Evolutionary conservation across 2,888 invertebrate genomes (phyloP).

Genomic region (Malthinus seriepunctatus): DNA sequence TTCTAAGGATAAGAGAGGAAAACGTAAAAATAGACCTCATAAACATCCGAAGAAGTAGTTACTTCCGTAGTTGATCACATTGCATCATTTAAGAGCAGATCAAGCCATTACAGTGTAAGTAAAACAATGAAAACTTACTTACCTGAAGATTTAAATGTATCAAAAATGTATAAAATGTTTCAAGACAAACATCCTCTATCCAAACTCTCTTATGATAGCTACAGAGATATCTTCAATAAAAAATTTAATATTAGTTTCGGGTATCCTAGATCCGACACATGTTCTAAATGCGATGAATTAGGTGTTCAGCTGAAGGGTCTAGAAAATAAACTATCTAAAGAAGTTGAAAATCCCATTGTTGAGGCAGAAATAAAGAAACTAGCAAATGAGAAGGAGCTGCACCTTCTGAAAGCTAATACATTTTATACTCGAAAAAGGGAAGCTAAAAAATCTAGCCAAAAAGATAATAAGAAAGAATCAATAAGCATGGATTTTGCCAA

Average conservation of each 20-base stretch:
- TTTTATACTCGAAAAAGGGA: background rate
- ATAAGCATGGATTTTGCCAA: background rate
- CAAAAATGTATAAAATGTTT: conserved; percentile 16
- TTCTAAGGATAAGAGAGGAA: background rate
- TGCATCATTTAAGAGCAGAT: conserved; percentile 11
- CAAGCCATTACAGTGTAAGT: conserved; percentile 19
- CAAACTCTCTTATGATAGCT: conserved; percentile 23
- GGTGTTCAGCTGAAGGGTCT: background rate
- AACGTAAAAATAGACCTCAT: background rate
- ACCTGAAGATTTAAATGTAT: conserved; percentile 23
- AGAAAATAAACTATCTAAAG: too few relatives aligned
- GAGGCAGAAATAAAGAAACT: too few relatives aligned
- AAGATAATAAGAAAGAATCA: background rate
- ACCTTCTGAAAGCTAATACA: background rate
- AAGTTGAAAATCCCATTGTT: too few relatives aligned
- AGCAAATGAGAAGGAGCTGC: background rate
- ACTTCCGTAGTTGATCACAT: conserved; percentile 8
- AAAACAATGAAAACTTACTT: conserved; percentile 22
- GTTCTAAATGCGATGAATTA: conserved; percentile 26
- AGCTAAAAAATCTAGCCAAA: background rate
- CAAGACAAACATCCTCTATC: background rate
- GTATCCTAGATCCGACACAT: conserved; percentile 34
- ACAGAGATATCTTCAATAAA: conserved; percentile 13
- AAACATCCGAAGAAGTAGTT: background rate
- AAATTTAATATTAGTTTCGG: conserved; percentile 33